These are phyloP conservation scores for Caenorhabditis sp. DNA, from an alignment of 2,888 invertebrate genomes.

Conservation along the genomic window DNA sequence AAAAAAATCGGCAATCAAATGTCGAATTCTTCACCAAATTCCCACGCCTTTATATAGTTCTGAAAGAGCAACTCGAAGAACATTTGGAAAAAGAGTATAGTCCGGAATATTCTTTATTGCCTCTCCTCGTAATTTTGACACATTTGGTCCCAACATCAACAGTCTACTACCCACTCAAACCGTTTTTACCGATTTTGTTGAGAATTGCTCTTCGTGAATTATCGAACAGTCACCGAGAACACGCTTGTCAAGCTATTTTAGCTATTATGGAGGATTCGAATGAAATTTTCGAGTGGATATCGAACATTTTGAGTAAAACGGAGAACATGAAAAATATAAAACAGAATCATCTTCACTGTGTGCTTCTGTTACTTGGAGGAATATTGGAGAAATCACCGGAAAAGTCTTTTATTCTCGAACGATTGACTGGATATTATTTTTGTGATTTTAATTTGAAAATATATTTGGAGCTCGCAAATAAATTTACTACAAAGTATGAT, in stretches of 20 bases:
- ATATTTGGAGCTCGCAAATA: constrained; percentile 16
- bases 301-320: not conserved
- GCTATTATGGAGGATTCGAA: constrained; percentile 38
- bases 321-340: constrained; percentile 7
- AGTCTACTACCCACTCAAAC: constrained; percentile 23
- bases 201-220: constrained; percentile 38
- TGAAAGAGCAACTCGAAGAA: constrained; percentile 16
- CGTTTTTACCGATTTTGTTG: constrained; percentile 39
- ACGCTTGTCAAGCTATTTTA: constrained; percentile 55
- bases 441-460: constrained; percentile 26
- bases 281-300: constrained; percentile 13
- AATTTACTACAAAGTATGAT: constrained; percentile 12
- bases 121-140: constrained; percentile 48
- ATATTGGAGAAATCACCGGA: not conserved
- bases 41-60: constrained; percentile 17
- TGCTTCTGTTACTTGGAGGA: constrained; percentile 21
- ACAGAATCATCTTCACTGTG: constrained; percentile 33
- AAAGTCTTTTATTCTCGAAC: not conserved
- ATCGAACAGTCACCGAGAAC: constrained; percentile 49
- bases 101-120: constrained; percentile 45
- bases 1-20: constrained; percentile 52
- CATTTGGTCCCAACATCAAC: constrained; percentile 44
- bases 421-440: not conserved
- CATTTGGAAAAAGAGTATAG: not conserved
- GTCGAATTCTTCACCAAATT: constrained; percentile 61